These are phyloP conservation scores for Nycteola revayana DNA, from an alignment of 2,888 invertebrate genomes.

Conservation along the genomic window DNA sequence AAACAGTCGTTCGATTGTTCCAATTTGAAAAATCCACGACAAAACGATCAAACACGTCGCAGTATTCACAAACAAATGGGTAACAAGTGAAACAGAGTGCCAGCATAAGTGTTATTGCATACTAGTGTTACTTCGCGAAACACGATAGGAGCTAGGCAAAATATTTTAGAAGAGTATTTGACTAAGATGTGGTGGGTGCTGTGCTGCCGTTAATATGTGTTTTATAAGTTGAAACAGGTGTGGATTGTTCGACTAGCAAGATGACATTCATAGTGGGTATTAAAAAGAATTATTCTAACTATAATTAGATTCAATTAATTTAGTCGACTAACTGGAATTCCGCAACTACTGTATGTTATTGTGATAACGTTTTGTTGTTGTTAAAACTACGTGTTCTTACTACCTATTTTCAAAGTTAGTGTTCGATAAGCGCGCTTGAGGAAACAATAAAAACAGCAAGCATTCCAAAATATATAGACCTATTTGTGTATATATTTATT, in stretches of 20 bases:
- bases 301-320: no score
- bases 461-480: no score
- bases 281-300: no score
- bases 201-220: conserved; percentile 47
- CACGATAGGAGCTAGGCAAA: conserved; percentile 30
- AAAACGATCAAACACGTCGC: conserved; percentile 70
- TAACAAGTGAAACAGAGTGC: conserved; percentile 43
- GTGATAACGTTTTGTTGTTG: conserved; percentile 26
- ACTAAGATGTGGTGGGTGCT: conserved; percentile 64
- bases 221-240: conserved; percentile 42
- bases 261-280: conserved; percentile 60
- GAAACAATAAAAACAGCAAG: no score
- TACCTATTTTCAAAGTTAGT: no score
- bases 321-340: conserved; percentile 8
- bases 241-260: conserved; percentile 41
- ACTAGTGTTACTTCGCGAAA: conserved; percentile 38
- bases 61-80: conserved; percentile 67
- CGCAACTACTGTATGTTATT: conserved; percentile 14
- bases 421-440: no score
- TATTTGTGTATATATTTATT: no score
- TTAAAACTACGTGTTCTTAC: conserved; percentile 8
- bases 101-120: conserved; percentile 37
- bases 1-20: conserved; percentile 67
- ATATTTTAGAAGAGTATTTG: conserved; percentile 31
- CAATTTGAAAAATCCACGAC: conserved; percentile 68